phyloP scores from a whole-genome alignment of 2,797 vertebrate species.

The Amblyopsis hoosieri region DNA sequence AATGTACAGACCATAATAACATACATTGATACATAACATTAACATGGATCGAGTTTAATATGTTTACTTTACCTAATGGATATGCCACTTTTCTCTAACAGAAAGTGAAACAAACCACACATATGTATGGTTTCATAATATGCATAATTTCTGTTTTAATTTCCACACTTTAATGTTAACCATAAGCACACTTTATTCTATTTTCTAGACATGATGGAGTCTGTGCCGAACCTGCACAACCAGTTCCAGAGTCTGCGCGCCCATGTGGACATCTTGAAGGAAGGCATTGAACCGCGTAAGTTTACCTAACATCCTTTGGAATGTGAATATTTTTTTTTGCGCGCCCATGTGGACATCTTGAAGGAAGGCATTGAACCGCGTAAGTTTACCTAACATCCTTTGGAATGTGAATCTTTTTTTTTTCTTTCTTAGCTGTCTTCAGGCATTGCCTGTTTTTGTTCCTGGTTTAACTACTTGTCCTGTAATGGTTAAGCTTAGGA shows the following conservation, averaged over 20 bases:
- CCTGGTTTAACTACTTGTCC: not conserved
- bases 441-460: not conserved
- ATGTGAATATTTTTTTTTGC: conserved; percentile 7
- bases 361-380: conserved; percentile 85
- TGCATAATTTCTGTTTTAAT: not conserved
- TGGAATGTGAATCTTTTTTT: conserved; percentile 7
- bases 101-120: not conserved
- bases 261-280: conserved; percentile 84
- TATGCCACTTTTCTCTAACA: not conserved
- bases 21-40: not conserved
- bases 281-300: conserved; percentile 87
- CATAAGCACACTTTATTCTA: no score
- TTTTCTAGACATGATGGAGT: conserved; percentile 76
- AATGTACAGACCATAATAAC: not conserved
- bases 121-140: no score
- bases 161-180: not conserved
- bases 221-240: conserved; percentile 80
- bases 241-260: conserved; percentile 82
- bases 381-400: conserved; percentile 72
- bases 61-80: not conserved
- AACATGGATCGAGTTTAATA: no score
- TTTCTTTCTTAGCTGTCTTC: not conserved
- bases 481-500: no score
- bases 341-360: conserved; percentile 81
- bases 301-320: conserved; percentile 36